Conservation (phyloP, 2,113 vertebrate species). For the Eira barbara region DNA sequence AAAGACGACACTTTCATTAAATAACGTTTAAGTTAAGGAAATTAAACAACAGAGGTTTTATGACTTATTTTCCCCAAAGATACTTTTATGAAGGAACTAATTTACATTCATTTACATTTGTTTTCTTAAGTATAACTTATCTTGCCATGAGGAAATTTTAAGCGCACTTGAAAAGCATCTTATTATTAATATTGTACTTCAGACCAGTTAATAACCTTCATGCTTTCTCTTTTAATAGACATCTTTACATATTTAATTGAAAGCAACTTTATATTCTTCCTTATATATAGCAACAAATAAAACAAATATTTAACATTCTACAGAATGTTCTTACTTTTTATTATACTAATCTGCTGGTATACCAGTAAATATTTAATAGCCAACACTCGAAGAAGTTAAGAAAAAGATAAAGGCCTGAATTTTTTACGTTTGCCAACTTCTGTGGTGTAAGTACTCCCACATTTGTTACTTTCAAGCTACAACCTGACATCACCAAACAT, state of each 20-base stretch:
- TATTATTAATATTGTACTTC: slow-evolving; percentile 28
- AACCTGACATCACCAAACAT: background rate
- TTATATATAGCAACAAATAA: background rate
- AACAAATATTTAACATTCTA: background rate
- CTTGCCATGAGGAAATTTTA: background rate
- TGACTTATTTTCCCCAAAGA: background rate
- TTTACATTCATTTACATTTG: slow-evolving; percentile 39
- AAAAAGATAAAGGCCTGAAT: background rate
- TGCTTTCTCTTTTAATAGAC: background rate
- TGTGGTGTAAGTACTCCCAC: background rate
- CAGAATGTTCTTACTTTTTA: background rate
- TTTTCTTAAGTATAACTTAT: slow-evolving; percentile 40
- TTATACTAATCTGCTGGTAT: background rate
- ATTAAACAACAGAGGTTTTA: background rate
- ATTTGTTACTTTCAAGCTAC: background rate
- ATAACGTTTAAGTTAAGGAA: slow-evolving; percentile 9
- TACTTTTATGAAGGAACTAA: slow-evolving; percentile 46
- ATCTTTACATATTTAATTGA: background rate
- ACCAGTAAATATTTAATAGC: background rate
- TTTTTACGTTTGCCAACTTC: background rate
- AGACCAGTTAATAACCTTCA: background rate
- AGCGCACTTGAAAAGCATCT: slow-evolving; percentile 51
- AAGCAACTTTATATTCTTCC: background rate
- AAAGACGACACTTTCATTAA: slow-evolving; percentile 1
- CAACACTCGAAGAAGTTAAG: background rate